A percentile compares a stretch with the other conserved stretches of the same genome.
Evolutionary conservation across 2,888 invertebrate species (phyloP).

Genomic region (Platycheirus albimanus): DNA sequence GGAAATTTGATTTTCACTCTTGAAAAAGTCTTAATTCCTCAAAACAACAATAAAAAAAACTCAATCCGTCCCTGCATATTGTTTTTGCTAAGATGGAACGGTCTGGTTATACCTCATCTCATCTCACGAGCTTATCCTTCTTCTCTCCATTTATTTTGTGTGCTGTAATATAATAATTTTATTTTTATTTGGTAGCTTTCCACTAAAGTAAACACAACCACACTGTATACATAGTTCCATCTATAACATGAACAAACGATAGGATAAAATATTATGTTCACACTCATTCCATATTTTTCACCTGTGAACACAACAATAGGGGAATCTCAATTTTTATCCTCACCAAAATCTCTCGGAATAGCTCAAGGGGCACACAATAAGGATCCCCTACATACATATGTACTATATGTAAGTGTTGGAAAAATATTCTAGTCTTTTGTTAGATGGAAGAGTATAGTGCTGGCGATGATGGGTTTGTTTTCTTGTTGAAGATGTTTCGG

Average conservation of each 20-base stretch:
- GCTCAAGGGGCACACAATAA: conserved; percentile 3
- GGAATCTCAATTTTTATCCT: conserved; percentile 4
- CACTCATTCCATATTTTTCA: conserved; percentile 31
- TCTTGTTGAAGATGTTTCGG: conserved; percentile 53
- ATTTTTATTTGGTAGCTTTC: no score
- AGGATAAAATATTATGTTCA: no score
- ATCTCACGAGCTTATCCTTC: conserved; percentile 28
- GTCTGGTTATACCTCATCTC: conserved; percentile 24
- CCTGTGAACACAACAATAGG: conserved; percentile 23
- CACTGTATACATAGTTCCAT: conserved; percentile 20
- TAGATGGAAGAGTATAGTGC: not conserved
- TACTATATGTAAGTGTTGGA: no score
- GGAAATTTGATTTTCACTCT: no score
- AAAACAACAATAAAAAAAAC: no score
- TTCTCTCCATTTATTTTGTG: conserved; percentile 24
- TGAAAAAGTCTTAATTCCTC: no score
- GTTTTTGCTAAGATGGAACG: not conserved
- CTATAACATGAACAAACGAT: conserved; percentile 13
- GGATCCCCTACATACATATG: no score
- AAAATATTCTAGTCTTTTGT: conserved; percentile 35
- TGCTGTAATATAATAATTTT: no score
- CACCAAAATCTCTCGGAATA: conserved; percentile 11
- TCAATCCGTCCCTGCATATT: not conserved
- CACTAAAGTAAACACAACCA: conserved; percentile 36
- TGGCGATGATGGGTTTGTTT: not conserved